Evolutionary conservation across 2,797 vertebrate species (phyloP).

Genomic region (Myripristis murdjan): DNA sequence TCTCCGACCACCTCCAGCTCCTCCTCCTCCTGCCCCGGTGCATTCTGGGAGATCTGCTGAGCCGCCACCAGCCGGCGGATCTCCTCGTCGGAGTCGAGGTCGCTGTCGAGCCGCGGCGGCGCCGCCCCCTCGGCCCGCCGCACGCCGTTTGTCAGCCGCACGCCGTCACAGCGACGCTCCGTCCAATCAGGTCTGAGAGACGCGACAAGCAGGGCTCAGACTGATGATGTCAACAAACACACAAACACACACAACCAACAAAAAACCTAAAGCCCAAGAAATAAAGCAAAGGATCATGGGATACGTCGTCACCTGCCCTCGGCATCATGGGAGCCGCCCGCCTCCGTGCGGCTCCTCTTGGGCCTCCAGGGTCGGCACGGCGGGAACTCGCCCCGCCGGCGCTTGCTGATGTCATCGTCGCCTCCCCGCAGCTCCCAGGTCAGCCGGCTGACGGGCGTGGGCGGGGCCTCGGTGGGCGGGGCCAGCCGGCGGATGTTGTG

Average conservation of each 20-base stretch:
- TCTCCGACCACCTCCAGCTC: constrained; percentile 89
- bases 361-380: constrained; percentile 52
- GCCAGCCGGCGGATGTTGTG: constrained; percentile 94
- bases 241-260: too few species aligned
- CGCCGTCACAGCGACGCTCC: constrained; percentile 31
- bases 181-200: constrained; percentile 1
- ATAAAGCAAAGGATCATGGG: too few species aligned
- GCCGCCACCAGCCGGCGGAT: constrained; percentile 75
- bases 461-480: constrained; percentile 25
- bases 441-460: constrained; percentile 85
- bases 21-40: constrained; percentile 58
- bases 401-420: constrained; percentile 87
- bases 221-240: too few species aligned
- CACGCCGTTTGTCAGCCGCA: neutral
- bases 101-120: constrained; percentile 58
- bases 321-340: neutral
- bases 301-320: constrained; percentile 37
- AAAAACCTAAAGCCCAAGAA: too few species aligned
- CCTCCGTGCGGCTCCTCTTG: constrained; percentile 73
- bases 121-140: constrained; percentile 1
- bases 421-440: constrained; percentile 91
- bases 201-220: too few species aligned
- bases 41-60: constrained; percentile 26
- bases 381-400: constrained; percentile 88
- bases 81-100: constrained; percentile 90